Base-by-base conservation (phyloP, 2,797 vertebrate species). In the Pipistrellus kuhlii region DNA sequence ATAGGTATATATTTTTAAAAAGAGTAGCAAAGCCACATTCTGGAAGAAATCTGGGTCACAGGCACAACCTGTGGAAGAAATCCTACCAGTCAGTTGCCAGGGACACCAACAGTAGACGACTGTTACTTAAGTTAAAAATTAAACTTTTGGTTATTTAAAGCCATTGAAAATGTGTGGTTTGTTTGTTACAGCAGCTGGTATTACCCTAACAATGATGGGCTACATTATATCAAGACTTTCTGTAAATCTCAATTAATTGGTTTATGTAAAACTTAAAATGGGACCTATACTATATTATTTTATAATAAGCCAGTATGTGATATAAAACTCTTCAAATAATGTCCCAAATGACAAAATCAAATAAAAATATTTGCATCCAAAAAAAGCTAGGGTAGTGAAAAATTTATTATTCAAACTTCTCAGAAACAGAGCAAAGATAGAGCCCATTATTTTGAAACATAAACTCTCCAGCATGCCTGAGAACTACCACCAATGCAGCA, bases 331-430 rank as follows among this genome's bases (percentile, higher is more conserved):
- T 92, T 69, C 82, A 93, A 84, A 51, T 18, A 69, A 86, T 23
- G 9, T 18, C 38, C n/a, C 48, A 81, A 48, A 20, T 80, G 59
- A 85, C 2, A 76, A 73, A 92, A 35, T 38, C 55, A 95, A 93
- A 80, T 76, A 21, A 90, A 95, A 91, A 85, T 18, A 88, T 68
- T 90, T 55, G 75, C 15, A 73, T 41, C 62, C 51, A 41, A 81
- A 57, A 86, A 83, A 64, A 83, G 13, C 7, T 51, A 88, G 2
- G 1, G 35, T 3, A 62, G 10, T 57, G 11, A 96, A 93, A 90
- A 57, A 48, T 41, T 11, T 41, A 46, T 84, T 89, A 75, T 92
- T 93, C 35, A 80, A 77, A 86, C 10, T 75, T 84, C 27, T 8
- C 25, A 46, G 38, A 78, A 72, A 73, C 35, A 59, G 35, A 93